A percentile compares a stretch with the other conserved stretches of the same genome.
Evolutionary conservation across 2,888 invertebrate genomes (phyloP).

Genomic region (Torymus tubicola): DNA sequence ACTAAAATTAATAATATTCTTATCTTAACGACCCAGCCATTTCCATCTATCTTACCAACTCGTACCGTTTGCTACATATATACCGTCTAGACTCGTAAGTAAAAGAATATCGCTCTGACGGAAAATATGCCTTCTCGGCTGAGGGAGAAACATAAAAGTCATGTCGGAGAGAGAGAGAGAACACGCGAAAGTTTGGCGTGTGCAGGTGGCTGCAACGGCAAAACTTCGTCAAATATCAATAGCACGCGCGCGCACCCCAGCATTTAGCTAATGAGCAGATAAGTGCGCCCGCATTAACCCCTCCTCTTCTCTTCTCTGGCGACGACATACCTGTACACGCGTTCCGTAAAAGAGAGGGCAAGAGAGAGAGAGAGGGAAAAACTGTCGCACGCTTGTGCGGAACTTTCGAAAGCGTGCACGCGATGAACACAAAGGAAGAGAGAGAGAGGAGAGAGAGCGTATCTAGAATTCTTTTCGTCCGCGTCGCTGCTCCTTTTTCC

Average conservation of each 20-base stretch:
- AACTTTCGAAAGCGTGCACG: background rate
- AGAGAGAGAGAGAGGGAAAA: background rate
- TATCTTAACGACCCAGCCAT: no score
- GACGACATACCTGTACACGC: background rate
- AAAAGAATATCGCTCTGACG: no score
- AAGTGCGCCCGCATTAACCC: slow-evolving; percentile 14
- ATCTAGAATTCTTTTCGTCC: slow-evolving; percentile 28
- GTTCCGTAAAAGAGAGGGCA: background rate
- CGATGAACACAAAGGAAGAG: background rate
- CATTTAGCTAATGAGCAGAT: slow-evolving; percentile 45
- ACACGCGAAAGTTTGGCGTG: slow-evolving; percentile 12
- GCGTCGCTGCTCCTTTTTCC: background rate
- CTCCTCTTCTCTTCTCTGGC: no score
- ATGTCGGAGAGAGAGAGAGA: background rate
- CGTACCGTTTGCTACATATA: no score
- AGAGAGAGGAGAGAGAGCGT: background rate
- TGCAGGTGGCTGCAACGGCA: slow-evolving; percentile 10
- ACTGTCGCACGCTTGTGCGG: background rate
- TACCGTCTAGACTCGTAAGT: no score
- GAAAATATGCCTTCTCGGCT: no score
- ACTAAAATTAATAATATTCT: no score
- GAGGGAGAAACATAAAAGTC: background rate
- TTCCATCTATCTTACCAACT: no score
- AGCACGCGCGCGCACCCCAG: background rate
- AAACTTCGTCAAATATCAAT: slow-evolving; percentile 46